A percentile compares a stretch with the other conserved stretches of the same genome.
Conservation (phyloP, 2,888 invertebrate species). For the Hyposoter dolosus region DNA sequence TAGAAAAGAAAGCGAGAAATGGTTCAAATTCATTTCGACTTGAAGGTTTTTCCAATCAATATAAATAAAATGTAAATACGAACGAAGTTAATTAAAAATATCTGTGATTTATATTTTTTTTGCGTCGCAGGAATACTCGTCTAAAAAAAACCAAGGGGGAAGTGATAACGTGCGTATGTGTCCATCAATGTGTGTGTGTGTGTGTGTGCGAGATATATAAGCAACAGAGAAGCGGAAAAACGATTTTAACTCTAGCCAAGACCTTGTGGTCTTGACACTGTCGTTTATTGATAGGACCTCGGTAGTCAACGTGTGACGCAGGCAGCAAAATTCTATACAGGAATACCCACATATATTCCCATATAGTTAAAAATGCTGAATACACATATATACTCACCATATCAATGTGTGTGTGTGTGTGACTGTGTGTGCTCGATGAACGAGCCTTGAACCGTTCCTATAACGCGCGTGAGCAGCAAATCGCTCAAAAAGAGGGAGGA, state of each 20-base stretch:
- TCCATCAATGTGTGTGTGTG: neutral
- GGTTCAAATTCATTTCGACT: neutral
- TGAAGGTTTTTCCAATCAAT: neutral
- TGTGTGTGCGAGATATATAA: neutral
- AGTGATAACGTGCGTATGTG: constrained; percentile 30
- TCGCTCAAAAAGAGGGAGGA: constrained; percentile 7
- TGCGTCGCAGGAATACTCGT: neutral
- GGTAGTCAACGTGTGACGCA: constrained; percentile 62
- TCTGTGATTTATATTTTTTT: neutral
- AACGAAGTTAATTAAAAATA: neutral
- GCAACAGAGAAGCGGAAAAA: constrained; percentile 41
- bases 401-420: neutral
- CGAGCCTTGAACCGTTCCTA: constrained; percentile 65
- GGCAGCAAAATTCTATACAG: constrained; percentile 46
- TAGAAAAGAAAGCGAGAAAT: neutral
- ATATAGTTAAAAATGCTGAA: constrained; percentile 27
- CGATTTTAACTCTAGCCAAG: constrained; percentile 69
- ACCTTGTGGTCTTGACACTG: constrained; percentile 76
- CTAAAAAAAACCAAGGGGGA: neutral
- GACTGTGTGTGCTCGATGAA: constrained; percentile 43
- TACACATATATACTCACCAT: neutral
- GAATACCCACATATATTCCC: constrained; percentile 20
- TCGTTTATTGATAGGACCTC: constrained; percentile 73
- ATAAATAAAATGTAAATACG: neutral
- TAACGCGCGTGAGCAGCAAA: constrained; percentile 40